A percentile compares a stretch with the other conserved stretches of the same genome.
Conservation (phyloP, 2,888 invertebrate species). For the Listrodromus nycthemerus region DNA sequence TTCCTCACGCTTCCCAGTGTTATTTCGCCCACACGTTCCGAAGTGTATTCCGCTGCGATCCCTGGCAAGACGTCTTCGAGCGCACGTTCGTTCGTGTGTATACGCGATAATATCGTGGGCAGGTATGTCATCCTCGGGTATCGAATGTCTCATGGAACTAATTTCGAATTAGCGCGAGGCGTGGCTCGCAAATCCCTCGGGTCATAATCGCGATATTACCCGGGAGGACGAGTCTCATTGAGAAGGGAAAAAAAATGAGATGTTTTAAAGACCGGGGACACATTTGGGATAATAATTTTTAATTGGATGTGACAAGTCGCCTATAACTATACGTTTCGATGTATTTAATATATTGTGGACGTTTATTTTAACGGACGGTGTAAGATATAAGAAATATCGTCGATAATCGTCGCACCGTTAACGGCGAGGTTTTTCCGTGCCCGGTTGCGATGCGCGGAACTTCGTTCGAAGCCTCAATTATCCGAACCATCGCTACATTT, state of each 20-base stretch:
- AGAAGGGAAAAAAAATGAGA: background rate
- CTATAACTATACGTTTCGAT: too few relatives aligned
- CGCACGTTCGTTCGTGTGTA: background rate
- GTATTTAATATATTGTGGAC: too few relatives aligned
- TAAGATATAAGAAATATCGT: too few relatives aligned
- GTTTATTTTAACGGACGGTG: too few relatives aligned
- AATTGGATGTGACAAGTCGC: background rate
- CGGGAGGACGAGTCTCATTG: conserved; percentile 2
- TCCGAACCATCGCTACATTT: too few relatives aligned
- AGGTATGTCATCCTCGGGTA: conserved; percentile 34
- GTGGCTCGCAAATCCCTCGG: conserved; percentile 27
- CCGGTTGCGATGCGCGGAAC: too few relatives aligned
- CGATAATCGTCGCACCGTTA: too few relatives aligned
- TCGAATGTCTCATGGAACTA: conserved; percentile 60
- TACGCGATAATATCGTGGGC: conserved; percentile 14
- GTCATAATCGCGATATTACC: conserved; percentile 14
- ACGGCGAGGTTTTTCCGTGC: too few relatives aligned
- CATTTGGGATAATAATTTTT: conserved; percentile 10
- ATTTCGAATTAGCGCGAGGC: conserved; percentile 41
- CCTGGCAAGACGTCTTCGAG: background rate
- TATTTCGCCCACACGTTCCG: conserved; percentile 44
- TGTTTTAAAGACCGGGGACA: background rate
- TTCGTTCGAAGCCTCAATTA: too few relatives aligned
- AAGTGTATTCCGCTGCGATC: background rate
- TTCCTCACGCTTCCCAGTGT: conserved; percentile 57